phyloP scores from a whole-genome alignment of 2,888 invertebrate species.

The Stenichneumon culpator region DNA sequence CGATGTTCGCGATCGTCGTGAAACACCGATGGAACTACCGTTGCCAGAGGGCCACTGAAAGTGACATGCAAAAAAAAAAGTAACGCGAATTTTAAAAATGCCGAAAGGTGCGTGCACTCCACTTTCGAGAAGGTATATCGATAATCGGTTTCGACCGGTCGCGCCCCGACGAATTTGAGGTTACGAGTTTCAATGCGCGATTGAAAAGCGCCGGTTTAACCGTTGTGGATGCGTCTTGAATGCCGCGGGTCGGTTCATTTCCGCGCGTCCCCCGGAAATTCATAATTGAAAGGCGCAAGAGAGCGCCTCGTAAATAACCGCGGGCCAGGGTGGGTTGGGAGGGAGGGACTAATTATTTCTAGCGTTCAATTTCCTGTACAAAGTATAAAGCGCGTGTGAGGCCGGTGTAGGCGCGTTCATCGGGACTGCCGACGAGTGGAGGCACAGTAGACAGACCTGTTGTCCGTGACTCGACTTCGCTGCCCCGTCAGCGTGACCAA shows the following conservation, averaged over 20 bases:
- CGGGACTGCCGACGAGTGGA: conserved; percentile 43
- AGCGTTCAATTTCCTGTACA: conserved; percentile 80
- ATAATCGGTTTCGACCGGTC: too few relatives aligned
- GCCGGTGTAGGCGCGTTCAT: conserved; percentile 55
- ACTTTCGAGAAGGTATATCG: too few relatives aligned
- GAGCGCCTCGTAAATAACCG: conserved; percentile 77
- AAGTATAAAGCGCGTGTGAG: conserved; percentile 69
- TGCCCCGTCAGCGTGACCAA: conserved; percentile 74
- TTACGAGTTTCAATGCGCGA: too few relatives aligned
- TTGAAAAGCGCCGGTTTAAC: not conserved
- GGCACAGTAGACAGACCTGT: conserved; percentile 23
- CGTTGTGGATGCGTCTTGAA: conserved; percentile 63
- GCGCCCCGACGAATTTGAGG: not conserved
- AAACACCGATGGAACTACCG: not conserved
- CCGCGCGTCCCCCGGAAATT: conserved; percentile 78
- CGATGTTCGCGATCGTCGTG: conserved; percentile 30
- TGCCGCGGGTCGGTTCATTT: conserved; percentile 74
- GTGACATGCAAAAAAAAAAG: not conserved
- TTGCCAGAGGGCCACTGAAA: not conserved
- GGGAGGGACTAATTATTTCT: conserved; percentile 78
- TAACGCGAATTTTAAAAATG: conserved; percentile 3
- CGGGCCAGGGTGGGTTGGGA: conserved; percentile 1
- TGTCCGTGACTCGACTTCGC: conserved; percentile 69
- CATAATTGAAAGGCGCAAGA: conserved; percentile 81
- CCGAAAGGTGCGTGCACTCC: not conserved